Percentiles rank a stretch among this genome's conserved stretches.
Evolutionary conservation across 2,797 vertebrate species (phyloP).

Genomic region (Enteromius fasciolatus): DNA sequence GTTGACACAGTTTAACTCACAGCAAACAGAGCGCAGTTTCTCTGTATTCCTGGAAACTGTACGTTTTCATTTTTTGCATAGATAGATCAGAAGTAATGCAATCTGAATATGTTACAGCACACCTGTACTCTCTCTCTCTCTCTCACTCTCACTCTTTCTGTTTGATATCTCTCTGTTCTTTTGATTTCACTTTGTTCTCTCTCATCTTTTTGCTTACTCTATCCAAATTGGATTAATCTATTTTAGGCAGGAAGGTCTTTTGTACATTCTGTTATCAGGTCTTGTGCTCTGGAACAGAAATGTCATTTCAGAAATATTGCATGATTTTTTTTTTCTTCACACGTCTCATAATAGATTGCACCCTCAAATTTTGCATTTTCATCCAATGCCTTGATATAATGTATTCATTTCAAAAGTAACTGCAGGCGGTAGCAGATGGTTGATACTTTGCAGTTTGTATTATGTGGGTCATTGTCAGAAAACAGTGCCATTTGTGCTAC

Average conservation of each 20-base stretch:
- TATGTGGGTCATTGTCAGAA: constrained; percentile 44
- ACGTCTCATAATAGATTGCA: not conserved
- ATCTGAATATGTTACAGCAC: not conserved
- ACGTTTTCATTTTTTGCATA: not conserved
- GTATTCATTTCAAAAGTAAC: constrained; percentile 18
- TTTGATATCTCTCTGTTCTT: constrained; percentile 26
- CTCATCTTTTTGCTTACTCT: constrained; percentile 25
- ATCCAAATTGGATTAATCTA: constrained; percentile 14
- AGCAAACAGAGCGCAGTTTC: constrained; percentile 15
- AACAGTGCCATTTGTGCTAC: constrained; percentile 25
- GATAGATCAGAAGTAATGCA: constrained; percentile 23
- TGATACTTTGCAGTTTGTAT: constrained; percentile 2
- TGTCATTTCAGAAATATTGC: not conserved
- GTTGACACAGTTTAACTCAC: constrained; percentile 36
- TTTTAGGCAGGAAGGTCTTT: constrained; percentile 39
- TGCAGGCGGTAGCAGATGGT: constrained; percentile 43
- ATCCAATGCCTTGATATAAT: not conserved
- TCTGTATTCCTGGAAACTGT: constrained; percentile 3
- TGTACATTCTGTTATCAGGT: constrained; percentile 32
- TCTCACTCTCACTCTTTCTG: constrained; percentile 9
- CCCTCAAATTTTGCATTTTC: constrained; percentile 4
- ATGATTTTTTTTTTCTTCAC: not conserved
- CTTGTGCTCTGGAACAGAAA: constrained; percentile 14
- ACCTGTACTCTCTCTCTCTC: not conserved
- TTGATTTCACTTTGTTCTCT: constrained; percentile 26